Conservation (phyloP, 2,797 vertebrate species). For the Sternarchorhynchus goeldii region DNA sequence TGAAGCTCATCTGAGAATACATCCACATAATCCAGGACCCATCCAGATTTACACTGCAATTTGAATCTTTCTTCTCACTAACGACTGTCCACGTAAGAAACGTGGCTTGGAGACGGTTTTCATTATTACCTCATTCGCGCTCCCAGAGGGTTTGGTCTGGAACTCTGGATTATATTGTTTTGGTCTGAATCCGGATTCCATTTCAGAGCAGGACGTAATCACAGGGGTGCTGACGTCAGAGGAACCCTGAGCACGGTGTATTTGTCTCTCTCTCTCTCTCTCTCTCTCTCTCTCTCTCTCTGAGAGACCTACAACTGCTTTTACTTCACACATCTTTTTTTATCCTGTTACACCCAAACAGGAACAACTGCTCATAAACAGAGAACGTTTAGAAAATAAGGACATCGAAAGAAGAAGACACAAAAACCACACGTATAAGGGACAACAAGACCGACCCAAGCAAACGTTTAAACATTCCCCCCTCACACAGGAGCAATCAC, state of each 20-base stretch:
- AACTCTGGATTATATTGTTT: slow-evolving; percentile 37
- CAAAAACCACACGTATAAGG: not conserved
- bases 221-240: slow-evolving; percentile 43
- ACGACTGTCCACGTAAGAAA: slow-evolving; percentile 13
- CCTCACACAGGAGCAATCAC: slow-evolving; percentile 40
- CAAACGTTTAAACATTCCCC: slow-evolving; percentile 4
- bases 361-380: not conserved
- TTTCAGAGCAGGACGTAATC: slow-evolving; percentile 41
- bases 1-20: not conserved
- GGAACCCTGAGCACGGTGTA: not conserved
- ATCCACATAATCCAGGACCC: not conserved
- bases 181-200: slow-evolving; percentile 44
- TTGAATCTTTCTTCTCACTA: not conserved
- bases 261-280: not conserved
- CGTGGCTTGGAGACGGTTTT: slow-evolving; percentile 24
- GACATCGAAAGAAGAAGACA: not conserved
- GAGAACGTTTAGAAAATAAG: not conserved
- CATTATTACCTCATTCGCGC: slow-evolving; percentile 23
- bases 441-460: not conserved
- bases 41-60: too few species aligned
- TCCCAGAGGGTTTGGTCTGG: slow-evolving; percentile 18
- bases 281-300: too few species aligned
- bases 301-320: not conserved
- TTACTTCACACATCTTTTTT: not conserved
- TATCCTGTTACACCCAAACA: not conserved